Evolutionary conservation across 2,888 invertebrate genomes (phyloP), one percentile per base, ranked within the genome.

Genomic region (Pristionchus arcanus): DNA sequence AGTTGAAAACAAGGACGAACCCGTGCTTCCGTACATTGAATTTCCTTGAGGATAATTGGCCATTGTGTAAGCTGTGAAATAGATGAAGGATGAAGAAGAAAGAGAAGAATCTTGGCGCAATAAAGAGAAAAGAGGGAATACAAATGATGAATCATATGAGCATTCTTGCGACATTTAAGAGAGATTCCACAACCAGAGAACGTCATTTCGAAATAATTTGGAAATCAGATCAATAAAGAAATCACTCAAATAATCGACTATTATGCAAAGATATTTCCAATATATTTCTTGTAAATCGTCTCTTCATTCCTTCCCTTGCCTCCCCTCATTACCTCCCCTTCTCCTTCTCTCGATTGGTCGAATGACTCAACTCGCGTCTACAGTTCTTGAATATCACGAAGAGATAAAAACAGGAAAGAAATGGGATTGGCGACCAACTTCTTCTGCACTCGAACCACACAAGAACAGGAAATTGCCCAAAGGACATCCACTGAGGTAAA

Each of bases 101-200:
- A 71, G 66, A 28, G 71, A 71, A n/a, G 16, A 71, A 71, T 71
- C 13, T 31, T 34, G 31, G 16, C 34, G 71, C 71, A 71, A 71
- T 71, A 31, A 34, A 66, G 71, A 71, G 71, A 31, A 25, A 77
- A n/a, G 74, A 42, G 42, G 49, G 49, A 77, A 42, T 77, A 42
- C 42, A 77, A 77, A 77, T 34, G 19, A 19, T 77, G 77, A 77
- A 77, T 77, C 77, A 77, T 15, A n/a, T 25, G 9, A 19, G 42
- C 42, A 77, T 77, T 77, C 77, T 25, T 42, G 37, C n/a, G 77
- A 77, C 42, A 37, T 42, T 37, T 42, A 15, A 19, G 34, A 19
- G 34, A 42, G 34, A 77, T 49, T 77, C 71, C 71, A 66, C 66
- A 66, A 66, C 28, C 66, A 34, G 31, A 71, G 71, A 71, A 71